Percentiles rank a stretch among this genome's conserved stretches.
phyloP scores from a whole-genome alignment of 64 coral and sea anemone genomes.

The Exaiptasia diaphana region DNA sequence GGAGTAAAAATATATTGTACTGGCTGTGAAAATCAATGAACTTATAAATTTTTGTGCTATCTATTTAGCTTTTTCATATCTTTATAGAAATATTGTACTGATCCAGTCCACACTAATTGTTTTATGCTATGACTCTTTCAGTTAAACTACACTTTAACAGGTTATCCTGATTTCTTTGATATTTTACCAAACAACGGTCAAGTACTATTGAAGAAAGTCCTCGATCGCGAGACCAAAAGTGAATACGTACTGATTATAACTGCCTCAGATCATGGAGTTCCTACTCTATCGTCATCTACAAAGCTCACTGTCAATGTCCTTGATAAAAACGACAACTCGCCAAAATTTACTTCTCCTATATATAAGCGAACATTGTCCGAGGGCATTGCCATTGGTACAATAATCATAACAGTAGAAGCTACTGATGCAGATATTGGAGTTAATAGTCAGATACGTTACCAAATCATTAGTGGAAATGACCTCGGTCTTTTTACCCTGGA shows the following conservation, averaged over 20 bases:
- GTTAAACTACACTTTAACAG: conserved; percentile 64
- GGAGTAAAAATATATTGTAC: neutral
- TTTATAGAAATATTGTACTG: too few relatives aligned
- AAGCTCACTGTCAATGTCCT: conserved; percentile 60
- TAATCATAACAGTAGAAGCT: conserved; percentile 56
- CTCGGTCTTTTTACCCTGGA: conserved; percentile 61
- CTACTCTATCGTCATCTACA: conserved; percentile 54
- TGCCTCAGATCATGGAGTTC: conserved; percentile 62
- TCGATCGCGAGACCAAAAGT: conserved; percentile 64
- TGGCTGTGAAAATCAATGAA: neutral
- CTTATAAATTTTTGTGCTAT: neutral
- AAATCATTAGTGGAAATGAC: conserved; percentile 66
- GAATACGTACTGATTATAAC: conserved; percentile 51
- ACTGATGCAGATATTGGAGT: conserved; percentile 63
- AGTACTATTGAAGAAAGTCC: conserved; percentile 37
- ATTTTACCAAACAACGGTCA: conserved; percentile 61
- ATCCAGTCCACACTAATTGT: too few relatives aligned
- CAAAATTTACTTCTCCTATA: conserved; percentile 46
- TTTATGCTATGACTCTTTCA: too few relatives aligned
- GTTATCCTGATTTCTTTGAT: conserved; percentile 31
- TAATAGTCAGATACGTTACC: conserved; percentile 65
- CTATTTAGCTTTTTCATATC: too few relatives aligned
- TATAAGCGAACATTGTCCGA: conserved; percentile 79
- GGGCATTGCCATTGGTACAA: conserved; percentile 64
- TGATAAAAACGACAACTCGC: conserved; percentile 88